Percentiles rank a stretch among this genome's conserved stretches.
phyloP scores from a whole-genome alignment of 2,797 vertebrate genomes.

The Threskiornis aethiopicus region DNA sequence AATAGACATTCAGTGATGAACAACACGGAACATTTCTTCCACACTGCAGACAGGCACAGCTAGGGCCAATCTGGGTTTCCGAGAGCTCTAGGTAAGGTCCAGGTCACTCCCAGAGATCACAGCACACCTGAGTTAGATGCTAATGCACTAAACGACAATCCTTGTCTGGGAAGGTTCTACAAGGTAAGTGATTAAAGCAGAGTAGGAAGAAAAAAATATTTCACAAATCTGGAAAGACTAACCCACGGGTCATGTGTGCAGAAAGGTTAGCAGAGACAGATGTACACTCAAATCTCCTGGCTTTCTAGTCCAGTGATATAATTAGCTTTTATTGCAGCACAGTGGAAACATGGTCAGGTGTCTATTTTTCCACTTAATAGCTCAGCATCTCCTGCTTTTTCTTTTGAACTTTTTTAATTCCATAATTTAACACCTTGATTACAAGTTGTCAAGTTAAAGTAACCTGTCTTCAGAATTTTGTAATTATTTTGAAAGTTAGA shows the following conservation, averaged over 20 bases:
- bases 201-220: neutral
- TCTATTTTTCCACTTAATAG: neutral
- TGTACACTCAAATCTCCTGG: neutral
- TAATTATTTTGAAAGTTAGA: neutral
- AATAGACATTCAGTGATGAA: accelerated
- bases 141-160: neutral
- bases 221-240: neutral
- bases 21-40: neutral
- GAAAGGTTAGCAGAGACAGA: neutral
- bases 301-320: neutral
- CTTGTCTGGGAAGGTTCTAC: neutral
- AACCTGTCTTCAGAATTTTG: neutral
- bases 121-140: neutral
- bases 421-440: neutral
- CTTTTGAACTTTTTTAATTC: neutral
- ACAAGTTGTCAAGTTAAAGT: neutral
- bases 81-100: neutral
- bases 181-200: neutral
- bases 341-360: neutral
- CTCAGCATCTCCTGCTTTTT: neutral
- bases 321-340: neutral
- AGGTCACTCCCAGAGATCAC: neutral
- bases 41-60: neutral
- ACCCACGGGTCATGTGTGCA: neutral
- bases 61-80: neutral